Evolutionary conservation across 2,797 vertebrate genomes (phyloP), one percentile per base, ranked within the genome.

Genomic region (Bradypodion ventrale): DNA sequence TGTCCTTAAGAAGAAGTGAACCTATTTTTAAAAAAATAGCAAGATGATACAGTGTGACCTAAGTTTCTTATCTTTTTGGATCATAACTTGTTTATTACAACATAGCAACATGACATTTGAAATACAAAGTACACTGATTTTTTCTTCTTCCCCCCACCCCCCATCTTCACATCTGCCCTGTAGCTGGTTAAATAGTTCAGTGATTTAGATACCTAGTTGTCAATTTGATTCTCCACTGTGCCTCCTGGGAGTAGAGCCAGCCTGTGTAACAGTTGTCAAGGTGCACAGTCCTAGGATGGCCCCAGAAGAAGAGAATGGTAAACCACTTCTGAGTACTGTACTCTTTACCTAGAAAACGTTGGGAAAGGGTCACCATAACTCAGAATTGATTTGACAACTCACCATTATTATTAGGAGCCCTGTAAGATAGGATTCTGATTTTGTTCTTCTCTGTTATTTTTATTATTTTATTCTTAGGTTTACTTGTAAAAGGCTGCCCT

Each of bases 41-140:
- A 60, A 23, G 37, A 88, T 88, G 59, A 76, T 85, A 60, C 7
- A 69, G 37, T 83, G 27, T 78, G 81, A 46, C 1, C 6, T 4
- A 65, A 75, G 83, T 80, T 25, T n/a, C 90, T 88, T 1, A 85
- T 85, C 75, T 68, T 23, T 56, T n/a, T 75, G 25, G 56, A 29
- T 40, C 32, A 63, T 10, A 35, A 40, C 19, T 2, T 42, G 32
- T 80, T 88, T 82, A 32, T 86, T 74, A 8, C 74, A 46, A 23
- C 80, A 75, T 75, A 40, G 9, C 49, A 69, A 37, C 60, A 23
- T 5, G 35, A 32, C 44, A 68, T 75, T 85, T 15, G 59, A 63
- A 84, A 79, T 32, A 59, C 65, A 69, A 73, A 70, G 46, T 63
- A 21, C 23, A 56, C n/a, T 46, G 69, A 62, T 25, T 19, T n/a